Base-by-base conservation (phyloP, 2,797 vertebrate species). In the Momotus momota region DNA sequence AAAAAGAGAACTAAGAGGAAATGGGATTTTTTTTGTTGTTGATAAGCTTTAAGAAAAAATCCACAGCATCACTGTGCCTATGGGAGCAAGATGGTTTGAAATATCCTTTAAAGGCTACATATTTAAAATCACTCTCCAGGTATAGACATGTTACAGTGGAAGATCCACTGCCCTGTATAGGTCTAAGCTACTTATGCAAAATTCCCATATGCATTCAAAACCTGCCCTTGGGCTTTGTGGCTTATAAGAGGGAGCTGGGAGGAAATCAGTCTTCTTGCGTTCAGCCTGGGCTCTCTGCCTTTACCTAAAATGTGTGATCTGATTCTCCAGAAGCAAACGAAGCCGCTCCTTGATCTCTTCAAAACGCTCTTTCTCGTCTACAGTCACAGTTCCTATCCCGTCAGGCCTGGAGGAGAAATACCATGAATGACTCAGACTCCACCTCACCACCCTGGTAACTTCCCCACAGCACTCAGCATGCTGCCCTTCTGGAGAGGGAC, bases 301-400 rank as follows among this genome's bases (percentile, higher is more conserved):
- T 98, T 98, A 99, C 99, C 99, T 99, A 98, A 99, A 99, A 98
- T 99, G 99, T 54, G 99, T 99, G 92, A 99, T 99, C 98, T 99
- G 99, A 97, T 99, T 99, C 97, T 99, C 99, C 95, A 99, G 97
- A 78, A 99, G 98, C 90, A 99, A 98, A n/a, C 99, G 98, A 57
- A 99, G 99, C 81, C 99, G 98, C 93, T 99, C 99, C 97, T 99
- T 99, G 98, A 99, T 99, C 97, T 99, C 99, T 95, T 99, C 99
- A 4, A 99, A 99, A 85, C 98, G 99, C 62, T 99, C 99, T 83
- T 99, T 99, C 97, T 99, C 99, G 66, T 99, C 99, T 40, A 99
- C 98, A 0, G 99, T 99, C 95, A 99, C 99, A 1, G 99, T 99
- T 96, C 99, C 99, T 33, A 99, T 99, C 67, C 99, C 99, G 8